Conservation (phyloP, 2,113 vertebrate species). For the Uropsilus gracilis region DNA sequence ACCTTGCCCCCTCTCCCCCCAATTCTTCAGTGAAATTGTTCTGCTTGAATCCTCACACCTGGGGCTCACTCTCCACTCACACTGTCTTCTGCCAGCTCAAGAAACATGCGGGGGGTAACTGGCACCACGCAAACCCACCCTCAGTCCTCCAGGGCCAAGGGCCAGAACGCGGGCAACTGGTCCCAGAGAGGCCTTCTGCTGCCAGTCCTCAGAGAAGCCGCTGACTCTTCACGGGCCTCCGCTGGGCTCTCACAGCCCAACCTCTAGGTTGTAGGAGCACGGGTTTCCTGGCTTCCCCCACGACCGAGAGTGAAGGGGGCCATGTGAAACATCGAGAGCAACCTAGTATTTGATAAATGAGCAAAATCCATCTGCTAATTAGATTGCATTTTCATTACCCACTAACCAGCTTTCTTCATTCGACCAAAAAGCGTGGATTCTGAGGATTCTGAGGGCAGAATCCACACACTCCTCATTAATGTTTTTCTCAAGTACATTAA, state of each 20-base stretch:
- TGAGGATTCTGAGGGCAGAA: constrained; percentile 21
- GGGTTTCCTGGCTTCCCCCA: not conserved
- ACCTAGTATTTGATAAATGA: constrained; percentile 10
- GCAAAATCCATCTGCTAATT: constrained; percentile 35
- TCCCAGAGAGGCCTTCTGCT: not conserved
- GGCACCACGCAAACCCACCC: not conserved
- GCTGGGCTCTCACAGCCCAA: not conserved
- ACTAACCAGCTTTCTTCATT: constrained; percentile 38
- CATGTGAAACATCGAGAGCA: not conserved
- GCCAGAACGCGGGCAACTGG: not conserved
- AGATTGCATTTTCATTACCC: constrained; percentile 17
- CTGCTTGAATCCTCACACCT: not conserved
- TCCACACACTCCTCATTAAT: not conserved
- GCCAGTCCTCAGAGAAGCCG: not conserved
- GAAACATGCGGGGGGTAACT: not conserved
- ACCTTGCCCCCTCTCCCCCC: no score
- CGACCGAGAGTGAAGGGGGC: not conserved
- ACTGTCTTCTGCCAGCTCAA: not conserved
- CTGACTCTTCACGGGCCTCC: not conserved
- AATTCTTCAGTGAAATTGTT: not conserved
- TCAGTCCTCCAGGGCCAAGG: not conserved
- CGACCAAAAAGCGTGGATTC: not conserved
- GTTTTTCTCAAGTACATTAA: constrained; percentile 19
- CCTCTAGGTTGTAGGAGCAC: no score
- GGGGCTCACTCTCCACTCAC: not conserved